Evolutionary conservation across 1,140 invertebrate species (phyloP), one percentile per base, ranked within the genome.

Genomic region (Nasonia giraulti): DNA sequence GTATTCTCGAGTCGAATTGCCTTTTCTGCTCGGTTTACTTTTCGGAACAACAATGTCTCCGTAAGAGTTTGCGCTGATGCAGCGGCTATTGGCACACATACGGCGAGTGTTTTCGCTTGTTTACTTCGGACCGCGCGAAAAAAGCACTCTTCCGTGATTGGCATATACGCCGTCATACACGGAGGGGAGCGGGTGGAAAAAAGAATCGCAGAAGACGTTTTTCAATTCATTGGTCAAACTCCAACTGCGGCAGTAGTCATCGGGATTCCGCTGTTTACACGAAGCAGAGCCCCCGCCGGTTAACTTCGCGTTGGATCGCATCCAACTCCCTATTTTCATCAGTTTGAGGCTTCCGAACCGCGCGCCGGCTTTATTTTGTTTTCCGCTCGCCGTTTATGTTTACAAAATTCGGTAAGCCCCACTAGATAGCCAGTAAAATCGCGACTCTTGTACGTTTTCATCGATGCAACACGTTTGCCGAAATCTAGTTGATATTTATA

Each of bases 261-360:
- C 2, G 73, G 62, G 80, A 76, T 75, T 68, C 47, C 12, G 62
- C 47, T 85, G 84, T 85, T 85, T 85, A 47, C 75, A 66, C 44
- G 62, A 55, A 80, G 55, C 55, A 62, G n/a, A 62, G 83, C 68
- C 6, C 8, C 40, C 40, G 7, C 10, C 40, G 79, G 79, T 82
- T 76, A 85, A 85, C 71, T 85, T 77, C 47, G 50, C 75, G 40
- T 82, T 85, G 80, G 80, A 85, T 82, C n/a, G 12, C 47, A 79
- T 85, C 84, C 84, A 85, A 85, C 50, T 85, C 66, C 62, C 75
- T 82, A 85, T 85, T 85, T 85, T 73, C 84, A 85, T 85, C 74
- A 82, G 80, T 82, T 85, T 71, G 84, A 81, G 80, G 80, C 76
- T 85, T 81, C 73, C 79, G 23, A 81, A 81, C 40, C 69, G 50